Conservation (phyloP, 2,797 vertebrate genomes). For the Megalops cyprinoides region DNA sequence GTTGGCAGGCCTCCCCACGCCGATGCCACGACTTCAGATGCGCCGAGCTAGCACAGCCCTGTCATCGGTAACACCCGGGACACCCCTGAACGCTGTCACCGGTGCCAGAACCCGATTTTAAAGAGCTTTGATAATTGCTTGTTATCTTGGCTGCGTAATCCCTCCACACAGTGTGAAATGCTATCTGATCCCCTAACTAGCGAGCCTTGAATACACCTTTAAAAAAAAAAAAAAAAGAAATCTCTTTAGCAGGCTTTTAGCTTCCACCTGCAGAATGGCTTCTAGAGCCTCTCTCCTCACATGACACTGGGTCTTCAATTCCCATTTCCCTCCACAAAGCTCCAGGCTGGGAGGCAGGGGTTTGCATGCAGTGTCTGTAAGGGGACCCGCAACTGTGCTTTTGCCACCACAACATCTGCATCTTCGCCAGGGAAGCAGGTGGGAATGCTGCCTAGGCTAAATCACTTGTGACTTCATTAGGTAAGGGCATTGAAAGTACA, state of each 20-base stretch:
- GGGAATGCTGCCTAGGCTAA: neutral
- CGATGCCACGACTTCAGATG: neutral
- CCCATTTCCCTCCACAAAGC: neutral
- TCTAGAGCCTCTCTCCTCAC: neutral
- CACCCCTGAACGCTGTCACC: neutral
- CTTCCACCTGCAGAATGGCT: neutral
- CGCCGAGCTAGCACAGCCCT: neutral
- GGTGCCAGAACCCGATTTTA: constrained; percentile 2
- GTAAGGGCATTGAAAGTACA: neutral
- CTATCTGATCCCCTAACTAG: constrained; percentile 5
- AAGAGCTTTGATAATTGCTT: constrained; percentile 14
- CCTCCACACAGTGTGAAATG: neutral
- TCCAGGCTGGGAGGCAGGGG: neutral
- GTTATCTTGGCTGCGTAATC: neutral
- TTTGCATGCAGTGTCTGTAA: neutral
- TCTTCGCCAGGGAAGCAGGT: neutral
- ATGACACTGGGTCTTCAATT: constrained; percentile 18
- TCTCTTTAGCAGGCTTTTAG: constrained; percentile 7
- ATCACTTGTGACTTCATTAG: neutral
- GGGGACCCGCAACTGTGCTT: too few species aligned
- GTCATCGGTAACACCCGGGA: constrained; percentile 1
- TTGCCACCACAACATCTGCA: neutral
- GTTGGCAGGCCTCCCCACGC: neutral
- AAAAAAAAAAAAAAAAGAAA: neutral
- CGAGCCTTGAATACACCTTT: constrained; percentile 7